phyloP scores from a whole-genome alignment of 2,113 vertebrate species.

The Paraplagusia blochii region DNA sequence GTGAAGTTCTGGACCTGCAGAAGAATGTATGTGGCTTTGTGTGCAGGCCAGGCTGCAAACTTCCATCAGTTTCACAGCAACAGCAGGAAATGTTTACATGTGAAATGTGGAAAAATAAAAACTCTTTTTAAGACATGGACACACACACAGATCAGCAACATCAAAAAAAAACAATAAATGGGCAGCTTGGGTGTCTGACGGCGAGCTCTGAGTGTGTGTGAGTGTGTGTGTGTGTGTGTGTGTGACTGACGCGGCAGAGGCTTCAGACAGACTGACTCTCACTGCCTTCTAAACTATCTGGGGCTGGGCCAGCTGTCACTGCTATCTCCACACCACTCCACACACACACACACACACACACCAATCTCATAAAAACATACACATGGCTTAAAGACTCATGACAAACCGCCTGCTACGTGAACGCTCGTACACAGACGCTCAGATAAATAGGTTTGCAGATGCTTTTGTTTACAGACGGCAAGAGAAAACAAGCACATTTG shows the following conservation, averaged over 20 bases:
- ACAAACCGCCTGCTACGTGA: conserved; percentile 27
- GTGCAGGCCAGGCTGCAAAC: conserved; percentile 1
- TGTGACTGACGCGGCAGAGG: conserved; percentile 29
- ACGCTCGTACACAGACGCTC: conserved; percentile 11
- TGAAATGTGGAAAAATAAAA: conserved; percentile 31
- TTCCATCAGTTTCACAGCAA: conserved; percentile 8
- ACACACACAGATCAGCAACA: conserved; percentile 6
- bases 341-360: conserved; percentile 31
- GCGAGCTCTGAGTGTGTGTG: conserved; percentile 8
- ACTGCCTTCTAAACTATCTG: conserved; percentile 68
- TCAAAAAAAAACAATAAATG: neutral
- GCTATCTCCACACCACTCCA: conserved; percentile 28
- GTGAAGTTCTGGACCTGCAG: neutral
- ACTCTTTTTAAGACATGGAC: conserved; percentile 6
- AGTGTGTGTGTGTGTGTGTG: conserved; percentile 13
- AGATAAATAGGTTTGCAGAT: conserved; percentile 70
- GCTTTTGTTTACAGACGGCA: conserved; percentile 70
- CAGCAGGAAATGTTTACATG: conserved; percentile 16
- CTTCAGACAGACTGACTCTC: conserved; percentile 59
- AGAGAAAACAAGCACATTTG: conserved; percentile 65
- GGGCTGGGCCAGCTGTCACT: conserved; percentile 70
- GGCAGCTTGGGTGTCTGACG: conserved; percentile 12
- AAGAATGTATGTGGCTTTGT: neutral
- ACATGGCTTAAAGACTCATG: conserved; percentile 52
- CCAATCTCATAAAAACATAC: conserved; percentile 46